These are phyloP conservation scores for Nyctibius grandis DNA, from an alignment of 2,797 vertebrate genomes.

Conservation along the genomic window DNA sequence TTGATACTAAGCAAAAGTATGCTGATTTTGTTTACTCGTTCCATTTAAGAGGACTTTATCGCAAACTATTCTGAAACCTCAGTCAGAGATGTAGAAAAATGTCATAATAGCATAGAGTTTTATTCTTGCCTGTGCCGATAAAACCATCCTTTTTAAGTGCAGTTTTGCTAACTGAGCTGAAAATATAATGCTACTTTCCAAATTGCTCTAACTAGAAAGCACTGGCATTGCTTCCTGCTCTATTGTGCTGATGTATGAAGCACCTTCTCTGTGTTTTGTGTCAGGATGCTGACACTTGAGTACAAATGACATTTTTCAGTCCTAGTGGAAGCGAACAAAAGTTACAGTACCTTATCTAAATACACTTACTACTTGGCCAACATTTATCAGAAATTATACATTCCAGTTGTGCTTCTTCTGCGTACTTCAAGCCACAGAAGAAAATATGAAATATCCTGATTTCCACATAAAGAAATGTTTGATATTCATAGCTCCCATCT, in stretches of 20 bases:
- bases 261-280: background rate
- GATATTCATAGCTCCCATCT: background rate
- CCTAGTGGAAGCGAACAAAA: background rate
- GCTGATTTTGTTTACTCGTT: background rate
- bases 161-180: constrained; percentile 23
- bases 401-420: background rate
- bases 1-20: background rate
- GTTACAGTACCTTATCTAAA: background rate
- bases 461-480: background rate
- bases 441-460: background rate
- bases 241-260: background rate
- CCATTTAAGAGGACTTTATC: background rate
- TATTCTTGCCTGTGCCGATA: background rate
- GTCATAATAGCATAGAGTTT: background rate
- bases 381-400: background rate
- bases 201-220: background rate
- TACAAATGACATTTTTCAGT: constrained; percentile 4
- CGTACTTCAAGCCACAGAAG: background rate
- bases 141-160: background rate
- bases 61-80: background rate
- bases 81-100: background rate
- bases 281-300: background rate
- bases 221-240: background rate
- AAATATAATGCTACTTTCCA: background rate
- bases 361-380: background rate